Percentiles rank a stretch among this genome's conserved stretches.
phyloP scores from a whole-genome alignment of 1,140 invertebrate genomes.

The Cephus cinctus region DNA sequence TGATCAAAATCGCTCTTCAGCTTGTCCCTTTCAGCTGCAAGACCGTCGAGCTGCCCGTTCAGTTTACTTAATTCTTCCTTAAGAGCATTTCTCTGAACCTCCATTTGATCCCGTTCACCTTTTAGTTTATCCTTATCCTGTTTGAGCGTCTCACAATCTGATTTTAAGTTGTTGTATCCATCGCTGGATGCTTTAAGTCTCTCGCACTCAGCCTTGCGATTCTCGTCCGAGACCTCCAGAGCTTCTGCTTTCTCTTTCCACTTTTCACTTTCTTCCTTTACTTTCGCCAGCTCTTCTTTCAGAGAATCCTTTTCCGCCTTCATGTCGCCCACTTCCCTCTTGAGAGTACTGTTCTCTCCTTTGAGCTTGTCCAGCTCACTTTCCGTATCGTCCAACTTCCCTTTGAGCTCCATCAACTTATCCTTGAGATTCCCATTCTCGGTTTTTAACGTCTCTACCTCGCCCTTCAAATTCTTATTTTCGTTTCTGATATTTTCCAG shows the following conservation, averaged over 20 bases:
- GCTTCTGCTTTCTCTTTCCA: constrained; percentile 1
- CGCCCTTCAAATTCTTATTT: not conserved
- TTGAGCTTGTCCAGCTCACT: not conserved
- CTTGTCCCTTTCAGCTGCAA: not conserved
- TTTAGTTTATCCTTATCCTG: constrained; percentile 1
- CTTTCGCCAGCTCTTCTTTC: not conserved
- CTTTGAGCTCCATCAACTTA: not conserved
- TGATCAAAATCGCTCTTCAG: not conserved
- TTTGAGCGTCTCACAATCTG: constrained; percentile 7
- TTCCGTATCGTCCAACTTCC: not conserved
- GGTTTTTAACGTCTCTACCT: not conserved
- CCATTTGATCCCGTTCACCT: not conserved
- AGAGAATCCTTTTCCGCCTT: constrained; percentile 5
- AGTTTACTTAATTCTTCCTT: not conserved
- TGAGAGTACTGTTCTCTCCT: constrained; percentile 5
- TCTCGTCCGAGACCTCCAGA: constrained; percentile 1
- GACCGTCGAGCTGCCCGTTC: not conserved
- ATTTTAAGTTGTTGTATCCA: constrained; percentile 1
- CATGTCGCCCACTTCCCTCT: constrained; percentile 5
- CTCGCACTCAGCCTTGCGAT: constrained; percentile 9
- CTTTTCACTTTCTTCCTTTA: not conserved
- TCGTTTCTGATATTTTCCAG: not conserved
- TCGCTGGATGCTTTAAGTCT: constrained; percentile 9
- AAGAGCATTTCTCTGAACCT: not conserved
- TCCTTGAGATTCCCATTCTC: not conserved